Conservation (phyloP, 1,140 invertebrate genomes). For the Meloidogyne chitwoodi region DNA sequence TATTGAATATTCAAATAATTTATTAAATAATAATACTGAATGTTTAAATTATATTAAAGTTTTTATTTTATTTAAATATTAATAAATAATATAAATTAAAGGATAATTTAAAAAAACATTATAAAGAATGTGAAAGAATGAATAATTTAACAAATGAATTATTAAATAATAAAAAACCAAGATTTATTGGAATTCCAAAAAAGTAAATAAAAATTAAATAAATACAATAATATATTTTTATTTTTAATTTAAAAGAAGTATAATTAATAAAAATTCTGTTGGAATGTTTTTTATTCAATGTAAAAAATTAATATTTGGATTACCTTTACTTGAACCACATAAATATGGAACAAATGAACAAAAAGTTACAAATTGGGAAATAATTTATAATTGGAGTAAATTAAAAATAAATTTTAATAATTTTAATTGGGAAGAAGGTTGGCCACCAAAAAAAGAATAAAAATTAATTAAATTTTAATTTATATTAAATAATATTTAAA, state of each 20-base stretch:
- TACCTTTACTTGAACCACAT: background rate
- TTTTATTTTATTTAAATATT: background rate
- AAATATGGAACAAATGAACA: background rate
- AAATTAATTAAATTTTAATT: no score
- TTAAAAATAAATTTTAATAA: background rate
- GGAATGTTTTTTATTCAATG: background rate
- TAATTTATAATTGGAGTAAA: background rate
- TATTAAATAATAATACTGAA: background rate
- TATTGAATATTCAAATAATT: background rate
- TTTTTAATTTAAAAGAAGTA: background rate
- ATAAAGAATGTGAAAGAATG: background rate
- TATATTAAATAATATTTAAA: no score
- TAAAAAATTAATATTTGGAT: background rate
- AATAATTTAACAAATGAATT: background rate
- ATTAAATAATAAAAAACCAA: background rate
- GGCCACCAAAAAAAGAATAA: background rate
- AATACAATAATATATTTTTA: background rate
- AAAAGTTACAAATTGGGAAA: background rate
- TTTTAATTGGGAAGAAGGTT: background rate
- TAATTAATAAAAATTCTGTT: background rate
- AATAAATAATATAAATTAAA: background rate
- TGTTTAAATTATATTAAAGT: background rate
- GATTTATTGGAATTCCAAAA: background rate
- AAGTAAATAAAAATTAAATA: background rate
- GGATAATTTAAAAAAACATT: background rate